Percentiles rank a stretch among this genome's conserved stretches.
Conservation (phyloP, 2,888 invertebrate genomes). For the Rhagonycha fulva region DNA sequence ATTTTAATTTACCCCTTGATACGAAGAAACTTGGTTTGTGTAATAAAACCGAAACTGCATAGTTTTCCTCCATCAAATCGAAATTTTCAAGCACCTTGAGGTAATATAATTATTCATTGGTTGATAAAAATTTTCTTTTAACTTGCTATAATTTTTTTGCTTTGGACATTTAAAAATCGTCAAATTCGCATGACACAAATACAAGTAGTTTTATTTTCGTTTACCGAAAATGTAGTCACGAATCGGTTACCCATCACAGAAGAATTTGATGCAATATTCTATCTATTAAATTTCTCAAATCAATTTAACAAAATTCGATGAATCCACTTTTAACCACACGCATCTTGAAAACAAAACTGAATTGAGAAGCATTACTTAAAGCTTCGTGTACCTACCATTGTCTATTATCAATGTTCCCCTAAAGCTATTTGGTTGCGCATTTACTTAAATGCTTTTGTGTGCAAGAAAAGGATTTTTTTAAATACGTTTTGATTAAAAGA, state of each 20-base stretch:
- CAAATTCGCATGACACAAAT: too few relatives aligned
- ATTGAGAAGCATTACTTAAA: not conserved
- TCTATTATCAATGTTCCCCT: not conserved
- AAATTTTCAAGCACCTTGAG: too few relatives aligned
- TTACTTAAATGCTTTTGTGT: not conserved
- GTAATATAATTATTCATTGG: too few relatives aligned
- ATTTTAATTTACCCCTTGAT: not conserved
- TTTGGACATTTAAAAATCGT: too few relatives aligned
- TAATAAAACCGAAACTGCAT: not conserved
- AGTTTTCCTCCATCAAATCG: too few relatives aligned
- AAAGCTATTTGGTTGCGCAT: not conserved
- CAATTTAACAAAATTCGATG: not conserved
- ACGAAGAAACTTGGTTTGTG: not conserved
- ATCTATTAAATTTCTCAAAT: not conserved
- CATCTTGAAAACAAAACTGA: not conserved
- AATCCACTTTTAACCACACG: not conserved
- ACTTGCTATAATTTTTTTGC: not conserved
- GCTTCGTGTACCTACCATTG: not conserved
- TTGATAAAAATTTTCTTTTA: not conserved
- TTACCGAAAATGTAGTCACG: too few relatives aligned
- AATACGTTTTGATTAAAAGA: not conserved
- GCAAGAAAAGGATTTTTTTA: not conserved
- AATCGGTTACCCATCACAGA: not conserved
- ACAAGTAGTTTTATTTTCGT: not conserved
- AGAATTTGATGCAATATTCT: not conserved